These are phyloP conservation scores for Ennomos quercinarius DNA, from an alignment of 2,888 invertebrate genomes.

Conservation along the genomic window DNA sequence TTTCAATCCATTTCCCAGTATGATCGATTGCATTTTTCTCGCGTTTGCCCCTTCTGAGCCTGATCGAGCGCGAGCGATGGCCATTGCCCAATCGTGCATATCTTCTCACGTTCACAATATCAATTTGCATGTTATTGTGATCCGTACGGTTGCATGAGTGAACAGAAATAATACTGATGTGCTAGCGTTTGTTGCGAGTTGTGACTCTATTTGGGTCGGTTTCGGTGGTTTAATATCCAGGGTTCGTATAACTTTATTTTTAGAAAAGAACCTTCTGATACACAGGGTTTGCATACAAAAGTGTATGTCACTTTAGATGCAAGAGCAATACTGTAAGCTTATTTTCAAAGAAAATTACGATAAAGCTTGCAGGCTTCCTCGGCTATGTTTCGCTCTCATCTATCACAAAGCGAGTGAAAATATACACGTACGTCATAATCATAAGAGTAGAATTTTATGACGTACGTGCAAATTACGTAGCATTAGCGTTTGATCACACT, in stretches of 20 bases:
- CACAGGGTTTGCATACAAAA: too few relatives aligned
- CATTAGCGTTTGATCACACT: not conserved
- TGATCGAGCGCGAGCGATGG: constrained; percentile 9
- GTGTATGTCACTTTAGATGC: too few relatives aligned
- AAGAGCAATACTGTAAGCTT: too few relatives aligned
- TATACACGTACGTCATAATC: too few relatives aligned
- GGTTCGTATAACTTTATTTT: too few relatives aligned
- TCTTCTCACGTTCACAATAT: constrained; percentile 48
- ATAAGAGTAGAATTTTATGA: too few relatives aligned
- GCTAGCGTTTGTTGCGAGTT: constrained; percentile 7
- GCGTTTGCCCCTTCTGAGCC: constrained; percentile 4
- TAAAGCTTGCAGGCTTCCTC: too few relatives aligned
- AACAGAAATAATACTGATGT: constrained; percentile 6
- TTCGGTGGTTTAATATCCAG: not conserved
- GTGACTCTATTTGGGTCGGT: constrained; percentile 1
- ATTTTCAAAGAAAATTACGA: too few relatives aligned
- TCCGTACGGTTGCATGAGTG: constrained; percentile 20
- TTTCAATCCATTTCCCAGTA: constrained; percentile 3
- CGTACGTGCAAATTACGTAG: too few relatives aligned
- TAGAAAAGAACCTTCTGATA: too few relatives aligned
- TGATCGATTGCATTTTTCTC: constrained; percentile 5
- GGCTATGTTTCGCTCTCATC: too few relatives aligned
- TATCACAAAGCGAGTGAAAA: too few relatives aligned
- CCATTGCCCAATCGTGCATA: constrained; percentile 40
- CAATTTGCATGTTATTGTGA: constrained; percentile 40